Base-by-base conservation (phyloP, 23 tunicate genomes). In the Halocynthia roretzi region DNA sequence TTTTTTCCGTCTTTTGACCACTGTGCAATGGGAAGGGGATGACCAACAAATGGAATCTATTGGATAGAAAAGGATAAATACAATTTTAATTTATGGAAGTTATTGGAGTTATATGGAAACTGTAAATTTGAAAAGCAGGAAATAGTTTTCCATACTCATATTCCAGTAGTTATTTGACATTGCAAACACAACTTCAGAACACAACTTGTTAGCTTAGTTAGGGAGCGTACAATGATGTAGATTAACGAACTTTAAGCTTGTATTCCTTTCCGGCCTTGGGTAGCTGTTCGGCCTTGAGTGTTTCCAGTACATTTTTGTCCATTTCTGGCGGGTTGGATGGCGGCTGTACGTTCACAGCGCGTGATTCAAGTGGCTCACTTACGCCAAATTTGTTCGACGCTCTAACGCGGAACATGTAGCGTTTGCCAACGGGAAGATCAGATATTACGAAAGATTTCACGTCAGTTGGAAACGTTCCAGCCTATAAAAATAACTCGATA, bases 1-100 rank as follows among this genome's bases (percentile, higher is more conserved):
- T 92, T 92, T 76, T 92, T 92, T 49, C 98, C 98, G 62, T 92
- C 83, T 70, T 92, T 92, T 20, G 92, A 65, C 98, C 98, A 92
- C 49, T 78, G 83, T 50, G 98, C 98, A 40, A 92, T 78, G 12
- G 98, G 98, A 8, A 86, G 80, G 8, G 98, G 98, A 65, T 80
- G 89, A 7, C 98, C 98, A 20, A 49, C 72, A 79, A 75, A 92
- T 44, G 98, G 98, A 77, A 92, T 82, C 98, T 92, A 67, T 10
- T 80, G 17, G 53, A 80, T 58, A 1, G 64, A 15, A 14, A 14
- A 58, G 2, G 4, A 58, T 58, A 58, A 2, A 58, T 58, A 17
- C 64, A 17, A 4, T 58, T 58, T 14, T 4, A 58, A 58, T 4
- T n/a, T n/a, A 17, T n/a, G n/a, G n/a, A 58, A 15, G 64, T 58